Conservation (phyloP, 2,797 vertebrate species). For the Galaxias olidus region DNA sequence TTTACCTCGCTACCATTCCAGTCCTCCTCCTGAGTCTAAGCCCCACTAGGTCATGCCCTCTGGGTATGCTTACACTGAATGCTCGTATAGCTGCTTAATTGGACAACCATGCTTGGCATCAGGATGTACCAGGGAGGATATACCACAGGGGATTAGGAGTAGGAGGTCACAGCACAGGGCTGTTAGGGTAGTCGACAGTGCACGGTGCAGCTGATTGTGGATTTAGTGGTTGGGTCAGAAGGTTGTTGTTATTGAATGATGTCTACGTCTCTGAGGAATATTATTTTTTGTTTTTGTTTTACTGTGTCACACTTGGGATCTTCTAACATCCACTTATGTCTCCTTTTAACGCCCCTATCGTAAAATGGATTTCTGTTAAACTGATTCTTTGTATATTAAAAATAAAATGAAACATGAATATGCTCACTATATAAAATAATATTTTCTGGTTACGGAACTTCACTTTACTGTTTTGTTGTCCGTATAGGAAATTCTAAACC, state of each 20-base stretch:
- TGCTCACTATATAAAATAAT: no score
- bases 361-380: no score
- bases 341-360: no score
- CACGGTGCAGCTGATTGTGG: neutral
- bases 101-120: conserved; percentile 53
- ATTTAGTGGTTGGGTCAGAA: neutral
- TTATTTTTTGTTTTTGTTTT: no score
- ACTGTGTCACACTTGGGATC: no score
- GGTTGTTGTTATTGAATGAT: no score
- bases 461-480: no score
- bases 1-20: conserved; percentile 15
- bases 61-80: conserved; percentile 60
- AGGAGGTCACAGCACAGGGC: neutral
- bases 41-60: conserved; percentile 54
- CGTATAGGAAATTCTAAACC: neutral
- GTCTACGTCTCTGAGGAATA: no score
- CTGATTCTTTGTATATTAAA: neutral
- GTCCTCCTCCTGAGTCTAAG: conserved; percentile 1
- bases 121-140: conserved; percentile 34
- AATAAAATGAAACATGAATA: no score
- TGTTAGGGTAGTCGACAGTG: neutral
- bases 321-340: no score
- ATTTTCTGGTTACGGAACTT: no score
- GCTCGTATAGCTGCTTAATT: conserved; percentile 59
- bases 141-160: neutral